Base-by-base conservation (phyloP, 2,797 vertebrate species). In the Acanthurus lineatus region DNA sequence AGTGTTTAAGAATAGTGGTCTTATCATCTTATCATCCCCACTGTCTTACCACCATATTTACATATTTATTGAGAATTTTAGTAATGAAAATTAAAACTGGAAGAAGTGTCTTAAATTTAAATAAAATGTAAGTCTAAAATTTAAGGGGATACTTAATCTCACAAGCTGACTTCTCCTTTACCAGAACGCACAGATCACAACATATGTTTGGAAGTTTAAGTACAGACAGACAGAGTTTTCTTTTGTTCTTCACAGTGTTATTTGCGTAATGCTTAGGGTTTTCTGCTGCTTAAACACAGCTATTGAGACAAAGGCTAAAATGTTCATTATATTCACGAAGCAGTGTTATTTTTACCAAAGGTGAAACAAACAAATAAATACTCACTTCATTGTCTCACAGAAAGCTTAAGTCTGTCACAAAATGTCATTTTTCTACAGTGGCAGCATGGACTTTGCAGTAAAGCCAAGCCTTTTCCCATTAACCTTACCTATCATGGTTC, bases 381-480 rank as follows among this genome's bases (percentile, higher is more conserved):
- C 49, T 54, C 4, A 6, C 60, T 71, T 20, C 6, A 56, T 52
- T 73, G 65, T 74, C 44, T 70, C 56, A 6, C 51, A 25, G 14
- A 22, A 62, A 42, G 40, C 60, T 44, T 65, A 35, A 56, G 35
- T 28, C 54, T 56, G 58, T 77, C 42, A 51, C 51, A 58, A 74
- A 83, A 77, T 76, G 52, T 35, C 15, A 69, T 61, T 70, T 70
- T 74, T 69, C 14, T 7, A 38, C 25, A 20, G 22, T 40, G 44
- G 60, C 58, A 72, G 64, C 42, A 40, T 78, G 79, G 75, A 73
- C 73, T 83, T 79, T 72, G 73, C 56, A 69, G 76, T 73, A 40
- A 54, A 48, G 59, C 45, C 32, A 54, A 58, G 65, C 52, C 74
- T 78, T 87, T 88, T 83, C 71, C 76, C 74, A 88, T 88, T 90